Percentiles rank a stretch among this genome's conserved stretches.
These are phyloP conservation scores for Solenodon paradoxus DNA, from an alignment of 2,113 vertebrate species.

Conservation along the genomic window DNA sequence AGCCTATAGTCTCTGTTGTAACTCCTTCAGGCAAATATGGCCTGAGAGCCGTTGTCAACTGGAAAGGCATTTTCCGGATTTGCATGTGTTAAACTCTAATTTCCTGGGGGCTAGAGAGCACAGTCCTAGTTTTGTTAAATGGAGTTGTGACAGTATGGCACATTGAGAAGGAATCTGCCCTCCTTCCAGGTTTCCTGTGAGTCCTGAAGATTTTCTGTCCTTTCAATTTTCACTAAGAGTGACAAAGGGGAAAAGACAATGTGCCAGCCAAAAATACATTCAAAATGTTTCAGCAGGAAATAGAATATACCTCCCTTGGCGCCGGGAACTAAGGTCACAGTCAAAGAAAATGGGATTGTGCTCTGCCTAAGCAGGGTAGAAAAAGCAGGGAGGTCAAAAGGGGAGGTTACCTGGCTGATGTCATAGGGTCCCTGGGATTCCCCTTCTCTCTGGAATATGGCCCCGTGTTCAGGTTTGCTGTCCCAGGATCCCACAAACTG, in stretches of 20 bases:
- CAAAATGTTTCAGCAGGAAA: neutral
- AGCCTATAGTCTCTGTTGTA: neutral
- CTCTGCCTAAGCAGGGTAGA: neutral
- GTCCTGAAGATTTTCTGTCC: neutral
- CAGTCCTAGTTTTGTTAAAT: slow-evolving; percentile 56
- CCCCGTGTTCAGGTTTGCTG: neutral
- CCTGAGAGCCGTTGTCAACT: neutral
- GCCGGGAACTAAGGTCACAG: neutral
- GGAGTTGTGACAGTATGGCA: neutral
- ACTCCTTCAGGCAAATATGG: neutral
- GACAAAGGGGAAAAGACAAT: neutral
- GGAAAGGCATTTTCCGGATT: neutral
- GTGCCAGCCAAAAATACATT: slow-evolving; percentile 2
- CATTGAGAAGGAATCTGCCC: neutral
- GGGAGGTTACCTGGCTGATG: neutral
- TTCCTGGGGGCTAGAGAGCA: slow-evolving; percentile 2
- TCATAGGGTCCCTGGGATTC: neutral
- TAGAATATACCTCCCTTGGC: neutral
- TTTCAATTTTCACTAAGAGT: neutral
- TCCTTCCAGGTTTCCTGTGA: neutral
- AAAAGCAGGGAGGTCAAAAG: neutral
- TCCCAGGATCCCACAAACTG: neutral
- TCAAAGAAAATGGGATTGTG: neutral
- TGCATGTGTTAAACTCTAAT: neutral
- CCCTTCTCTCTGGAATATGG: neutral